phyloP scores from a whole-genome alignment of 30 jellyfish, hydroid and myxozoan species.

The Pelagia noctiluca region DNA sequence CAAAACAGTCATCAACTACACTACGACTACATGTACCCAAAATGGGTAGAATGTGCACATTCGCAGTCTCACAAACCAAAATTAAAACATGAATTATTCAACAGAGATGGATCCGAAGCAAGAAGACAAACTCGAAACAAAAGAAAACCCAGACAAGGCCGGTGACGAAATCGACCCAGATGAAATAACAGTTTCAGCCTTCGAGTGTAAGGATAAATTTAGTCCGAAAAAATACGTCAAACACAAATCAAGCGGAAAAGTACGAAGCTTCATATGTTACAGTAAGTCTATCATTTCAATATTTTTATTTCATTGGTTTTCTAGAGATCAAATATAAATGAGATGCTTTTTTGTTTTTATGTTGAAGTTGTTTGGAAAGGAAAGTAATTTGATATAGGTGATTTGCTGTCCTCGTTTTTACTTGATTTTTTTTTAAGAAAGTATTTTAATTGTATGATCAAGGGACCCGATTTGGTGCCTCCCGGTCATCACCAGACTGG shows the following conservation, averaged over 20 bases:
- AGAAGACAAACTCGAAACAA: no score
- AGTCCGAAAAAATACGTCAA: conserved; percentile 43
- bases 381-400: no score
- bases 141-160: neutral
- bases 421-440: neutral
- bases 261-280: conserved; percentile 48
- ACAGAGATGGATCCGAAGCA: no score
- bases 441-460: neutral
- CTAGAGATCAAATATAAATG: neutral
- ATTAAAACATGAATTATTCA: no score
- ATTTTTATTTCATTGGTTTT: neutral
- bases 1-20: no score
- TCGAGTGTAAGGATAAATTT: conserved; percentile 43
- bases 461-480: neutral
- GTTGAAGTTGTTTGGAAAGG: neutral
- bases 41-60: no score
- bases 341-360: neutral
- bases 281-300: no score
- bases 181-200: conserved; percentile 51
- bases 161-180: conserved; percentile 24
- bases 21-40: no score
- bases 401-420: neutral
- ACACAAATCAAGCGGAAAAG: conserved; percentile 45
- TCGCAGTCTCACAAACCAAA: no score
- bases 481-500: no score